Evolutionary conservation across 2,888 invertebrate genomes (phyloP).

Genomic region (Philaethria dido): DNA sequence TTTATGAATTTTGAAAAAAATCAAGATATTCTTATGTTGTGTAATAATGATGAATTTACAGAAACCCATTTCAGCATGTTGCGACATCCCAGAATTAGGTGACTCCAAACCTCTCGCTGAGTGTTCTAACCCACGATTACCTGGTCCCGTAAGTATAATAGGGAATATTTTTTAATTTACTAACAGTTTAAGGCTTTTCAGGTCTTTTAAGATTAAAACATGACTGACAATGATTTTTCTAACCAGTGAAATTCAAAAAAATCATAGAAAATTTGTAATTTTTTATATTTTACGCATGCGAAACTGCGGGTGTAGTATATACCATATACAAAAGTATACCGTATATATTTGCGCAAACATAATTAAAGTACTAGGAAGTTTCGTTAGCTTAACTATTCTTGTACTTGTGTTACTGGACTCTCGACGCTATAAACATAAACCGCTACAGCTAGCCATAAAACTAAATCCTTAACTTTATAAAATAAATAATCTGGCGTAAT

Average conservation of each 20-base stretch:
- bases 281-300: neutral
- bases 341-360: neutral
- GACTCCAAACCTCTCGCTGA: slow-evolving; percentile 60
- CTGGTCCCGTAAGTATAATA: slow-evolving; percentile 65
- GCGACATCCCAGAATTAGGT: slow-evolving; percentile 75
- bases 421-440: neutral
- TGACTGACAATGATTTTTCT: too few relatives aligned
- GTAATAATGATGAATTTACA: slow-evolving; percentile 43
- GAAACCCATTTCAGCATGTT: slow-evolving; percentile 78
- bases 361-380: slow-evolving; percentile 12
- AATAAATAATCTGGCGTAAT: neutral
- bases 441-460: slow-evolving; percentile 5
- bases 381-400: neutral
- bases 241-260: too few relatives aligned
- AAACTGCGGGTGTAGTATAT: neutral
- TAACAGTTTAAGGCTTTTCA: too few relatives aligned
- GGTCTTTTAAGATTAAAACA: too few relatives aligned
- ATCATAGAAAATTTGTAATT: neutral
- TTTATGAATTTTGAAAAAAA: neutral
- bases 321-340: too few relatives aligned
- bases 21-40: too few relatives aligned
- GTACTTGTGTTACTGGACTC: slow-evolving; percentile 12
- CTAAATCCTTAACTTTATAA: slow-evolving; percentile 9
- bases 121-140: slow-evolving; percentile 65
- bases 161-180: neutral